These are phyloP conservation scores for Zygothrica quintamaculata DNA, from an alignment of 2,888 invertebrate species.

Conservation along the genomic window DNA sequence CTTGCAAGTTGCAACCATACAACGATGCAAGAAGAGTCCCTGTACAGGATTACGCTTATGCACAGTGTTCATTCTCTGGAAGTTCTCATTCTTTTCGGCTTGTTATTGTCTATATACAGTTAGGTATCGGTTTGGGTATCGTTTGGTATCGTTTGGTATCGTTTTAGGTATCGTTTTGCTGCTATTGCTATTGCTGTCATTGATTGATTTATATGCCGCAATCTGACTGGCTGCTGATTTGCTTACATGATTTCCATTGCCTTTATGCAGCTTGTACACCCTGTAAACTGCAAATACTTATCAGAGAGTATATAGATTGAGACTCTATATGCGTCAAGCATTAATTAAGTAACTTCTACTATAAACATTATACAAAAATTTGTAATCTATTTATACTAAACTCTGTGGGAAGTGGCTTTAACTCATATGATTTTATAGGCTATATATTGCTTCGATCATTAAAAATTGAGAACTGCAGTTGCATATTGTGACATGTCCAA, in stretches of 20 bases:
- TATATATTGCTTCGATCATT: neutral
- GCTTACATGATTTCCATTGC: conserved; percentile 2
- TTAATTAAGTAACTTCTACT: too few species aligned
- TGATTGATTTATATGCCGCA: conserved; percentile 47
- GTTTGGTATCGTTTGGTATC: too few species aligned
- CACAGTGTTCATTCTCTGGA: conserved; percentile 31
- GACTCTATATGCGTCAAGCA: too few species aligned
- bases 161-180: conserved; percentile 5
- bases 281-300: conserved; percentile 3
- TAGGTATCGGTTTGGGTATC: conserved; percentile 10
- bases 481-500: conserved; percentile 1
- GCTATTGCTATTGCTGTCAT: too few species aligned
- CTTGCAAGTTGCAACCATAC: too few species aligned
- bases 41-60: conserved; percentile 45
- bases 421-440: neutral
- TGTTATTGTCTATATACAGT: too few species aligned
- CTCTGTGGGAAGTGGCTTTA: neutral
- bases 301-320: neutral
- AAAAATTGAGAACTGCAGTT: neutral
- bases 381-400: neutral
- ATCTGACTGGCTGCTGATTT: conserved; percentile 27
- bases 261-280: conserved; percentile 11
- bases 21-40: too few species aligned
- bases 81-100: neutral
- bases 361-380: neutral